phyloP scores from a whole-genome alignment of 2,797 vertebrate genomes.

The Liparis tanakae region DNA sequence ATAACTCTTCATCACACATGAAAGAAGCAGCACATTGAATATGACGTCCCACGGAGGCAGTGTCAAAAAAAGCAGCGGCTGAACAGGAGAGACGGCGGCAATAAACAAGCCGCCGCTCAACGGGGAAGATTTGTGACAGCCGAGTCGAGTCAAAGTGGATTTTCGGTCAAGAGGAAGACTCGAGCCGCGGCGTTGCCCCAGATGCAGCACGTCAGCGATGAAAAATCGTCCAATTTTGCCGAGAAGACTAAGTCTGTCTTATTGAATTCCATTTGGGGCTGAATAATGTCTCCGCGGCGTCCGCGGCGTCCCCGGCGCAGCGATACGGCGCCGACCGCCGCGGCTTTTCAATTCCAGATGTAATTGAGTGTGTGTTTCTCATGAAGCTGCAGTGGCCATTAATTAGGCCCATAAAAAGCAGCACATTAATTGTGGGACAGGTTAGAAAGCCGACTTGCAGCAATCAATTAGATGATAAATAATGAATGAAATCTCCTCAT shows the following conservation, averaged over 20 bases:
- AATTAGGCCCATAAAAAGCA: slow-evolving; percentile 79
- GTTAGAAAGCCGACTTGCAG: slow-evolving; percentile 62
- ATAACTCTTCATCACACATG: slow-evolving; percentile 44
- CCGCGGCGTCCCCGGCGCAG: slow-evolving; percentile 25
- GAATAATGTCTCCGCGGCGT: slow-evolving; percentile 67
- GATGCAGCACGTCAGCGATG: slow-evolving; percentile 54
- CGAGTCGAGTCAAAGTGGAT: slow-evolving; percentile 49
- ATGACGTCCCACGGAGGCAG: slow-evolving; percentile 28
- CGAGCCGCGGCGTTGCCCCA: slow-evolving; percentile 31
- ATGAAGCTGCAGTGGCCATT: slow-evolving; percentile 66
- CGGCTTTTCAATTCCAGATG: slow-evolving; percentile 57
- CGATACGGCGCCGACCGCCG: slow-evolving; percentile 27
- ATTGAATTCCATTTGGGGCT: slow-evolving; percentile 58
- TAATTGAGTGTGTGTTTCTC: slow-evolving; percentile 77
- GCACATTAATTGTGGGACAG: slow-evolving; percentile 69
- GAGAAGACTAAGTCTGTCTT: slow-evolving; percentile 53
- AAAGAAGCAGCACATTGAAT: slow-evolving; percentile 46
- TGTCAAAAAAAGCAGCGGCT: slow-evolving; percentile 38
- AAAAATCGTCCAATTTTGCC: slow-evolving; percentile 62
- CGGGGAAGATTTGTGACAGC: slow-evolving; percentile 41
- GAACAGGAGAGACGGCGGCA: slow-evolving; percentile 12
- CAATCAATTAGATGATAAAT: slow-evolving; percentile 77
- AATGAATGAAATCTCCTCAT: slow-evolving; percentile 65
- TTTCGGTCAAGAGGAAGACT: slow-evolving; percentile 59
- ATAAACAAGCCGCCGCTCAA: slow-evolving; percentile 30